Percentiles rank a stretch among this genome's conserved stretches.
Evolutionary conservation across 1,140 invertebrate genomes (phyloP).

Genomic region (Druon quercuslanigerum): DNA sequence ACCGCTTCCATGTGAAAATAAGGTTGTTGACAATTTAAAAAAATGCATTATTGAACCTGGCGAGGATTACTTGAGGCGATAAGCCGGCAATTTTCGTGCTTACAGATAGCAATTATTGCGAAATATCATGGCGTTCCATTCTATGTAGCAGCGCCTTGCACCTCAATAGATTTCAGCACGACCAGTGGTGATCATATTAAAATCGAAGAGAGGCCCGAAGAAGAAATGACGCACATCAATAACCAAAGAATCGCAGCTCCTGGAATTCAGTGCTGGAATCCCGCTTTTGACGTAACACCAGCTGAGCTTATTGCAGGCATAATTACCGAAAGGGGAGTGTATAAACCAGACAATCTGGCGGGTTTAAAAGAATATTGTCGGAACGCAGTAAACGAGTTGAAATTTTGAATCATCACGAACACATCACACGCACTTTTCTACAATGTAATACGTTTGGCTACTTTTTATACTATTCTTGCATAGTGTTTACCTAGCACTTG

Average conservation of each 20-base stretch:
- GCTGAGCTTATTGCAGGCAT: conserved; percentile 94
- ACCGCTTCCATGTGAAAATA: no score
- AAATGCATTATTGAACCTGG: neutral
- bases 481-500: conserved; percentile 1
- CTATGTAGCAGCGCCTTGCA: conserved; percentile 95
- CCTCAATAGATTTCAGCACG: conserved; percentile 92
- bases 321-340: conserved; percentile 95
- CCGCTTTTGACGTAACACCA: conserved; percentile 99
- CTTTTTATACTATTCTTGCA: neutral
- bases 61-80: neutral
- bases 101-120: conserved; percentile 91
- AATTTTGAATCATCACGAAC: conserved; percentile 5
- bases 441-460: conserved; percentile 7
- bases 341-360: conserved; percentile 75
- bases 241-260: conserved; percentile 89
- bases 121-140: conserved; percentile 95
- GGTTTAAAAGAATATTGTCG: conserved; percentile 31
- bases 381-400: neutral
- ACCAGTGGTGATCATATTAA: conserved; percentile 89
- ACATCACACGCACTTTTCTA: neutral
- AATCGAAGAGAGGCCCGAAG: conserved; percentile 94
- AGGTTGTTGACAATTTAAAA: neutral
- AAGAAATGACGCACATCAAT: conserved; percentile 93
- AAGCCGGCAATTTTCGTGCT: conserved; percentile 2
- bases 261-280: conserved; percentile 97